Conservation (phyloP, 2,113 vertebrate genomes). For the Amphiprion ocellaris region DNA sequence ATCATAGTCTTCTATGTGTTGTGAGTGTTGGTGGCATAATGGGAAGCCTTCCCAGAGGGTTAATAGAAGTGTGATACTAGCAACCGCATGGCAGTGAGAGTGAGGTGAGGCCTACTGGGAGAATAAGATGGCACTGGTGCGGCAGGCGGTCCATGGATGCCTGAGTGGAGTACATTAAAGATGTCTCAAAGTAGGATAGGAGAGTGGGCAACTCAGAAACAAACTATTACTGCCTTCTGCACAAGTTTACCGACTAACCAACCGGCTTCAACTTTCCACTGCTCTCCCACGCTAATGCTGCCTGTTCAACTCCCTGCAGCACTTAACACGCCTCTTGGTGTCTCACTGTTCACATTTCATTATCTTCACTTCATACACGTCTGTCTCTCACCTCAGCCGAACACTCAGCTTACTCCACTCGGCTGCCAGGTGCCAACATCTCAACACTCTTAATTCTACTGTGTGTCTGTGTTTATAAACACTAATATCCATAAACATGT, state of each 20-base stretch:
- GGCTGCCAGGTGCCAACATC: slow-evolving; percentile 51
- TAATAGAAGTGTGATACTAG: slow-evolving; percentile 54
- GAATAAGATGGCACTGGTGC: slow-evolving; percentile 39
- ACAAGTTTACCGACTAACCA: slow-evolving; percentile 17
- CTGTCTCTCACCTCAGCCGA: slow-evolving; percentile 52
- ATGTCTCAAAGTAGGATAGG: slow-evolving; percentile 38
- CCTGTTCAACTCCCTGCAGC: slow-evolving; percentile 58
- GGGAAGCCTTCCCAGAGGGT: slow-evolving; percentile 46
- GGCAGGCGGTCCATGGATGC: slow-evolving; percentile 47
- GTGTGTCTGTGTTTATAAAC: slow-evolving; percentile 22
- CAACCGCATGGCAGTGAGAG: slow-evolving; percentile 17
- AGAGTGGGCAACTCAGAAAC: slow-evolving; percentile 48
- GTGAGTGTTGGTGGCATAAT: slow-evolving; percentile 23
- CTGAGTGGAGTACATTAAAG: slow-evolving; percentile 63
- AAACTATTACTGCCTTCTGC: slow-evolving; percentile 41
- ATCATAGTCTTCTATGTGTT: slow-evolving; percentile 42
- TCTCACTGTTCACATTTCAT: slow-evolving; percentile 63
- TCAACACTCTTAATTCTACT: slow-evolving; percentile 32
- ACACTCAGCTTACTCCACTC: slow-evolving; percentile 32
- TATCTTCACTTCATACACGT: slow-evolving; percentile 27
- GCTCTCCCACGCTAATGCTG: slow-evolving; percentile 42
- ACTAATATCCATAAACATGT: not conserved
- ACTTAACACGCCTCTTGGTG: slow-evolving; percentile 56
- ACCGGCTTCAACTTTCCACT: slow-evolving; percentile 14
- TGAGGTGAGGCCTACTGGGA: slow-evolving; percentile 62